Base-by-base conservation (phyloP, 2,113 vertebrate genomes). In the Stigmatopora argus region DNA sequence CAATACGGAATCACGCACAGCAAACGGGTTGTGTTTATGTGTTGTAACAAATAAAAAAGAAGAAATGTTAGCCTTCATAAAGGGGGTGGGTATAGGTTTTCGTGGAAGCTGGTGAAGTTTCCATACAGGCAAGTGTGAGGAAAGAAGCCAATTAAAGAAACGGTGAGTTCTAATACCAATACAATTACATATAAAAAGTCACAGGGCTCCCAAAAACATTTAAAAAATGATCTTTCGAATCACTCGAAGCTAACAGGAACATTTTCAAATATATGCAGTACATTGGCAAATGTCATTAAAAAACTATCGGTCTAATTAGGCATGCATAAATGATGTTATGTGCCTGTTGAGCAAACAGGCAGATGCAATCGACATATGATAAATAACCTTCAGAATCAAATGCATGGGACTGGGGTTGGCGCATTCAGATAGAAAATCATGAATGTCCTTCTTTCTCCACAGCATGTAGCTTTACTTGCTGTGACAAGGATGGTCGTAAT, bases 151-250 rank as follows among this genome's bases (percentile, higher is more conserved):
- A 84, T 86, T 64, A 13, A 17, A 61, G 11, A 19, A 45, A 61
- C 79, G 90, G 89, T 91, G 87, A 91, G 91, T 90, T 77, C 72
- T 18, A 45, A 15, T 15, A 7, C 14, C 1, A 23, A 15, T 31
- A 7, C 52, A 15, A 34, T 56, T 8, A 31, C 26, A 0, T 21
- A 26, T 15, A 13, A 10, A 23, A 8, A 41, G 38, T 10, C 38
- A 8, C 6, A 41, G 9, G 38, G 9, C 38, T 10, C 4, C 0
- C 10, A 7, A 18, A 18, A 53, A 53, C 21, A 23, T 34, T 5
- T 23, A 15, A 15, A 56, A 56, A 15, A 2, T 7, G 15, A 31
- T 2, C 6, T 31, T 31, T 56, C 55, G 35, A 66, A 47, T 18
- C n/a, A 55, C 62, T 57, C 1, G 45, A 61, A 63, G n/a, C 60